Evolutionary conservation across 1,140 invertebrate species (phyloP), one percentile per base, ranked within the genome.

Genomic region (Ephestia elutella): DNA sequence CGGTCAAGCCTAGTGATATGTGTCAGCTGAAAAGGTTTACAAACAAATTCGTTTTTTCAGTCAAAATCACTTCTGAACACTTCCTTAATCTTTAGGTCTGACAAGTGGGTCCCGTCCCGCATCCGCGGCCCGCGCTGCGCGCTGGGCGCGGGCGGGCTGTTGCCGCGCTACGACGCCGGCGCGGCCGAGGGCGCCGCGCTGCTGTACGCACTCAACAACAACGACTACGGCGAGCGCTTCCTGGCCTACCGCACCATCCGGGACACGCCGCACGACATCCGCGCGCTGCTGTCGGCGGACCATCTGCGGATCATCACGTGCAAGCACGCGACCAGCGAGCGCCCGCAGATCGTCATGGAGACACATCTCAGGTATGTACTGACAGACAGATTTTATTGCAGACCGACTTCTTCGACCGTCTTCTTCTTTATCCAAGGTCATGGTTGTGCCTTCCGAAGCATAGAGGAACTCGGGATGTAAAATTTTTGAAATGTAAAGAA

Each of bases 121-220:
- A 91, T 93, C 50, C 89, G 96, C 51, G 89, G 92, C 48, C 94
- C 96, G 7, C 91, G 97, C 58, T 94, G 95, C 62, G 94, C 94
- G 20, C 92, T 93, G 62, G 96, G 96, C 30, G 92, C 94, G 10
- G 95, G 95, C 1, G 96, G 96, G 15, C 89, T 98, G 30, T 77
- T 99, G 35, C 95, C 96, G 0, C 87, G 92, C 0, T 98, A 96
- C 87, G 94, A 93, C 66, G 85, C 89, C 25, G 91, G 92, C 51
- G 94, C 97, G 75, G 94, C 95, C 19, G 90, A 92, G 62, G 96
- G 96, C 9, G 97, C 98, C 82, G 92, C 96, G 71, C 92, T 96
- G 70, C 90, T 98, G 18, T 94, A 96, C 82, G 91, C 90, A 49
- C 92, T 98, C 49, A 97, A 96, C 80, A 90, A 93, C 60, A 90